Evolutionary conservation across 2,113 vertebrate species (phyloP).

Genomic region (Ammospiza nelsoni): DNA sequence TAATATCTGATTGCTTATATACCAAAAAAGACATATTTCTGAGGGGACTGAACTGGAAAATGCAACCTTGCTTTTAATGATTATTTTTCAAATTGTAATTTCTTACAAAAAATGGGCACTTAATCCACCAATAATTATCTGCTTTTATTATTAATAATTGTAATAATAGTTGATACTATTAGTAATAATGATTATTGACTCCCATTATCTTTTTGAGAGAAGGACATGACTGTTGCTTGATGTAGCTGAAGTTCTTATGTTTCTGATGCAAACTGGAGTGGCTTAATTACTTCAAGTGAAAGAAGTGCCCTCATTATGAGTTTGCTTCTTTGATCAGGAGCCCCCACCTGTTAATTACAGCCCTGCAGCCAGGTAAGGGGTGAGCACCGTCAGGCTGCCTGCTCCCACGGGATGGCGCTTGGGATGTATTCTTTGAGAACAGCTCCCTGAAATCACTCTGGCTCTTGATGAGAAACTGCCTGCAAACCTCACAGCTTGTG

Average conservation of each 20-base stretch:
- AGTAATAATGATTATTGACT: not conserved
- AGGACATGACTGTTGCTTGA: not conserved
- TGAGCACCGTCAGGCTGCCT: not conserved
- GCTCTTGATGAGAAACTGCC: not conserved
- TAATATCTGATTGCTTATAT: not conserved
- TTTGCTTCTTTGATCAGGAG: not conserved
- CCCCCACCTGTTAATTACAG: not conserved
- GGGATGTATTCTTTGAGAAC: not conserved
- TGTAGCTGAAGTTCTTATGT: not conserved
- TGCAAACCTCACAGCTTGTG: not conserved
- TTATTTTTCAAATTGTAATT: not conserved
- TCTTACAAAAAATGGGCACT: not conserved
- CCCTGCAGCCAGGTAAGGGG: not conserved
- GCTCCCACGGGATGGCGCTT: slow-evolving; percentile 16
- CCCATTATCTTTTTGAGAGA: not conserved
- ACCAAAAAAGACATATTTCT: not conserved
- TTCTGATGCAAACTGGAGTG: not conserved
- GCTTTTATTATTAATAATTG: not conserved
- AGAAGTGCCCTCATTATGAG: not conserved
- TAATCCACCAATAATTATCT: not conserved
- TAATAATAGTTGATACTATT: not conserved
- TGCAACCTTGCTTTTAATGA: not conserved
- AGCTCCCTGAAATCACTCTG: not conserved
- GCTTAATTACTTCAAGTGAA: not conserved
- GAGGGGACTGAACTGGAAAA: not conserved